Evolutionary conservation across 2,888 invertebrate genomes (phyloP), one percentile per base, ranked within the genome.

Genomic region (Philaethria dido): DNA sequence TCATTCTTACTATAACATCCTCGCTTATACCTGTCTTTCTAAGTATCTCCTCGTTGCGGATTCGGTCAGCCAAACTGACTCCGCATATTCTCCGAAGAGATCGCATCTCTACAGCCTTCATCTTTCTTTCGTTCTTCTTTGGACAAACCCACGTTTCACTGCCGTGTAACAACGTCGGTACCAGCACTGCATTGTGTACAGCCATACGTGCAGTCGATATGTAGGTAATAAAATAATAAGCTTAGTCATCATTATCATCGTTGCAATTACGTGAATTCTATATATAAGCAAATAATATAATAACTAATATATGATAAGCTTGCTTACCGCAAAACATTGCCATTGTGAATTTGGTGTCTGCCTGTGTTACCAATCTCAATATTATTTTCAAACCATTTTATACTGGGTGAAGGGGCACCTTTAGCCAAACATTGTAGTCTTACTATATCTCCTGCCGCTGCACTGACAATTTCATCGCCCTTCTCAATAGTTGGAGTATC

Each of bases 321-420:
- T 29, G 6, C 29, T 60, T 29, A 60, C 60, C 47, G 60, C 47
- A 60, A 47, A 29, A 13, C 14, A 62, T 75, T 78, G 13, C 83
- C 68, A 57, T 60, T 70, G 63, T 72, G 75, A 25, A 78, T 72
- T n/a, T 59, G 73, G 61, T 73, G 71, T 55, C 68, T 66, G 18
- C 45, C 65, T 14, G 57, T 68, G 3, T 36, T 72, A 1, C 57
- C 57, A 2, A 86, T 33, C 16, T 64, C 63, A 0, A 39, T 44
- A 3, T 69, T 75, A 59, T 82, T 75, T 22, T 74, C 74, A 6
- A 65, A 73, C 86, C 87, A 86, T 8, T 61, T 73, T 0, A 85
- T 77, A 0, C 22, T 22, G 4, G 87, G 85, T 0, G 14, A 18
- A 0, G 86, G 87, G 6, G 69, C 62, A 0, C 83, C 86, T 2